These are phyloP conservation scores for Hassar affinis DNA, from an alignment of 2,113 vertebrate species.

Conservation along the genomic window DNA sequence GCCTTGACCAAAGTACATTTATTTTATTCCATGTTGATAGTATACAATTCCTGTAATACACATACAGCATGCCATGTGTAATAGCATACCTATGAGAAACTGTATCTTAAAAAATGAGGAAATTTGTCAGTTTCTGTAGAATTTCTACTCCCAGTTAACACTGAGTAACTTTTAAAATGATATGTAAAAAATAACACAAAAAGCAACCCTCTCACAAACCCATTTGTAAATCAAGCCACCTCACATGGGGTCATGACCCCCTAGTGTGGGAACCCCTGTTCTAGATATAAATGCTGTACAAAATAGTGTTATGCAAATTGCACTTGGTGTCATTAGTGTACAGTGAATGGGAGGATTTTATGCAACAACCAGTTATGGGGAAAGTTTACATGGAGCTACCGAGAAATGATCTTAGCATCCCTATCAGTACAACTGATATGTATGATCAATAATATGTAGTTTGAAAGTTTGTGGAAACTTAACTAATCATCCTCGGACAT, in stretches of 20 bases:
- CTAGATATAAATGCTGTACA: not conserved
- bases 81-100: not conserved
- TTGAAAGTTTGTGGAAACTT: not conserved
- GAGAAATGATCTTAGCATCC: not conserved
- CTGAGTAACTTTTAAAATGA: not conserved
- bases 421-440: not conserved
- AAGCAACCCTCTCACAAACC: not conserved
- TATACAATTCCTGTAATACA: not conserved
- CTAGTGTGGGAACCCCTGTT: not conserved
- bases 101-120: not conserved
- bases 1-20: not conserved
- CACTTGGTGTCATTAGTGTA: not conserved
- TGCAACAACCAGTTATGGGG: not conserved
- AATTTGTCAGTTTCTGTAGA: not conserved
- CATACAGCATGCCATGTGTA: too few relatives aligned
- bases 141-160: not conserved
- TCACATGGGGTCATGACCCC: not conserved
- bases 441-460: not conserved
- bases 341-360: not conserved
- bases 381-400: not conserved
- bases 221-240: not conserved
- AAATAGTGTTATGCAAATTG: not conserved
- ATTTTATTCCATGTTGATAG: not conserved
- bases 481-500: not conserved
- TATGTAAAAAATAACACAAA: not conserved